Percentiles rank a stretch among this genome's conserved stretches.
These are phyloP conservation scores for Erethizon dorsatum DNA, from an alignment of 2,797 vertebrate genomes.

Conservation along the genomic window DNA sequence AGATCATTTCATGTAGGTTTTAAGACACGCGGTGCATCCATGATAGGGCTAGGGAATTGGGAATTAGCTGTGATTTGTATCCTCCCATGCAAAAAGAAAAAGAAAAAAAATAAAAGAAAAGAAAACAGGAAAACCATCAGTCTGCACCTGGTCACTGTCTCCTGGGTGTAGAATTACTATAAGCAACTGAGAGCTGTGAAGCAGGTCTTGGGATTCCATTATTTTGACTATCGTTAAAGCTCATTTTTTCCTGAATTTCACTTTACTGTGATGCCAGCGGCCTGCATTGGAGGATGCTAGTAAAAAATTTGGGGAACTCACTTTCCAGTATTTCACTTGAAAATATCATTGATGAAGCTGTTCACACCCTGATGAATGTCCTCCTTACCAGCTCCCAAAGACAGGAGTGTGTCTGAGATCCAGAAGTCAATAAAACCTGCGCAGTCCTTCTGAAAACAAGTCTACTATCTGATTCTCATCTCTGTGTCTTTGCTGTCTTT, in stretches of 20 bases:
- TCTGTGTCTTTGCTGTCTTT: background rate
- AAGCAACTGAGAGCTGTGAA: background rate
- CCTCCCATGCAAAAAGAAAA: background rate
- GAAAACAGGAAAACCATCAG: background rate
- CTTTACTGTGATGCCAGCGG: background rate
- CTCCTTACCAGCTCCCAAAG: background rate
- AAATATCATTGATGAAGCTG: background rate
- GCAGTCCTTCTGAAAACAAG: background rate
- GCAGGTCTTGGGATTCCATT: background rate
- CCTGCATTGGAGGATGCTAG: background rate
- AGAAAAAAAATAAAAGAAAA: background rate
- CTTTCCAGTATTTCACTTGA: background rate
- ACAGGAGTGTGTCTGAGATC: background rate
- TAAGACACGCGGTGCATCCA: background rate
- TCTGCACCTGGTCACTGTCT: background rate
- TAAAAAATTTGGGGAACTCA: background rate
- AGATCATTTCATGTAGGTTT: background rate
- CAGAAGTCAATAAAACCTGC: background rate
- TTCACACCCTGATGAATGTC: background rate
- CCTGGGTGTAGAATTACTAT: background rate
- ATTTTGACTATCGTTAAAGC: background rate
- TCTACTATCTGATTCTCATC: background rate
- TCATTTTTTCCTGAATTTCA: background rate
- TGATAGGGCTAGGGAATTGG: background rate
- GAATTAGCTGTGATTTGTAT: background rate